Conservation (phyloP, 2,797 vertebrate species). For the Pelobates cultripes region DNA sequence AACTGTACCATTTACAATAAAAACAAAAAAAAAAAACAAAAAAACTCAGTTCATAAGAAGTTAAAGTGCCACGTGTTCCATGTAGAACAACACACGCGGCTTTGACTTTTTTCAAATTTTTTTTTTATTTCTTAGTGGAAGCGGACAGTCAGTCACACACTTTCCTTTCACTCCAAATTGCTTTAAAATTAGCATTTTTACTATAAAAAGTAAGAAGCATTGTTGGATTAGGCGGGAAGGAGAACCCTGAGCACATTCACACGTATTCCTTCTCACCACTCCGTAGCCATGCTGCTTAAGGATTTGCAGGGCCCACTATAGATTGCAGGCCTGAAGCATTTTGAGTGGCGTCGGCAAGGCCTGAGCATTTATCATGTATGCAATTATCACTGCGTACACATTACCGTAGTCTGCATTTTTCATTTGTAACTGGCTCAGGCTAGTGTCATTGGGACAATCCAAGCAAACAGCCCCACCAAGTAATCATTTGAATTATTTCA, state of each 20-base stretch:
- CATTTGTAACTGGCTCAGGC: slow-evolving; percentile 18
- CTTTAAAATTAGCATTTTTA: slow-evolving; percentile 52
- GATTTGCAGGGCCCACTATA: slow-evolving; percentile 8
- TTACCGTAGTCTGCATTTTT: slow-evolving; percentile 13
- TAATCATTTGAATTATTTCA: slow-evolving; percentile 30
- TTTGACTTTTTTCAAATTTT: slow-evolving; percentile 3
- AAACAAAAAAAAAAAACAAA: slow-evolving; percentile 31
- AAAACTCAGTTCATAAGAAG: slow-evolving; percentile 54
- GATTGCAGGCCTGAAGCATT: slow-evolving; percentile 10
- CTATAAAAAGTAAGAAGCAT: slow-evolving; percentile 57
- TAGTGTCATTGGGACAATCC: slow-evolving; percentile 21
- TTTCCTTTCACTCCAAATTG: slow-evolving; percentile 50
- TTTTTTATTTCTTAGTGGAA: slow-evolving; percentile 39
- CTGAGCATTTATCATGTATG: background rate
- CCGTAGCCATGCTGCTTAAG: slow-evolving; percentile 43
- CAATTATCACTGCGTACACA: background rate
- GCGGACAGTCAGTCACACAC: slow-evolving; percentile 32
- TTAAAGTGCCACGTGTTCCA: slow-evolving; percentile 51
- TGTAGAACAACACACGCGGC: slow-evolving; percentile 22
- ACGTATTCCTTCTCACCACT: slow-evolving; percentile 47
- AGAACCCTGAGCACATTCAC: slow-evolving; percentile 54
- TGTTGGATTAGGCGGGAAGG: slow-evolving; percentile 51
- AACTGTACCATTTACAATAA: slow-evolving; percentile 86
- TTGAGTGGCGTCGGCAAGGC: slow-evolving; percentile 34
- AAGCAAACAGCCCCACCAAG: slow-evolving; percentile 30